Base-by-base conservation (phyloP, 1,140 invertebrate species). In the Pararge aegeria region DNA sequence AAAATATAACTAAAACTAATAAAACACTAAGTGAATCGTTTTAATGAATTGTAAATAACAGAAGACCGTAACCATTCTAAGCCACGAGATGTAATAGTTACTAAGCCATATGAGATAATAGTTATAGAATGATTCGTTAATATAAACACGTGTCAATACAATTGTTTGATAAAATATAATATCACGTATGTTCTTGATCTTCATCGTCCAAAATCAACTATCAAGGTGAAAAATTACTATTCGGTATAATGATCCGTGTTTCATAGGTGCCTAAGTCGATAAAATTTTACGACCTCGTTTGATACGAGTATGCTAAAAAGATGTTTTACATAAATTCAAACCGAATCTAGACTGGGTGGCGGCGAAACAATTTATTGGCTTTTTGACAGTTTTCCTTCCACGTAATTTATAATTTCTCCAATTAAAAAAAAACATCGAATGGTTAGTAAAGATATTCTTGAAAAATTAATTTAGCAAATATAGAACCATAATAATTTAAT, bases 211-310 rank as follows among this genome's bases (percentile, higher is more conserved):
- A 57, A 56, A 51, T 38, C 19, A 70, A 68, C 64, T 70, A 64
- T 80, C 64, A 77, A 76, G 71, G 66, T 54, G 2, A 24, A 51
- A 72, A 52, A 72, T 66, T 60, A 64, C 56, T 44, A 62, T 66
- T 77, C 46, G 20, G 19, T 58, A 20, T 68, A 12, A 56, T 75
- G 63, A 78, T 74, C 81, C 66, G 70, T 85, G 72, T 64, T 74
- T 72, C 55, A 81, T 75, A 84, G 82, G 78, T 88, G 76, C 83
- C 79, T 74, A 46, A 54, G 65, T 72, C 73, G 70, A 88, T 87
- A 85, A 87, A 88, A 76, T 84, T 87, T 88, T 84, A 88, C 70
- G 75, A 81, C 61, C 68, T 80, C 75, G 64, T 68, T 64, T 73
- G 67, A 78, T 78, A 78, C 82, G 5, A 66, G 75, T 88, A 86